Evolutionary conservation across 2,797 vertebrate species (phyloP), one percentile per base, ranked within the genome.

Genomic region (Halcyon chelicuti): DNA sequence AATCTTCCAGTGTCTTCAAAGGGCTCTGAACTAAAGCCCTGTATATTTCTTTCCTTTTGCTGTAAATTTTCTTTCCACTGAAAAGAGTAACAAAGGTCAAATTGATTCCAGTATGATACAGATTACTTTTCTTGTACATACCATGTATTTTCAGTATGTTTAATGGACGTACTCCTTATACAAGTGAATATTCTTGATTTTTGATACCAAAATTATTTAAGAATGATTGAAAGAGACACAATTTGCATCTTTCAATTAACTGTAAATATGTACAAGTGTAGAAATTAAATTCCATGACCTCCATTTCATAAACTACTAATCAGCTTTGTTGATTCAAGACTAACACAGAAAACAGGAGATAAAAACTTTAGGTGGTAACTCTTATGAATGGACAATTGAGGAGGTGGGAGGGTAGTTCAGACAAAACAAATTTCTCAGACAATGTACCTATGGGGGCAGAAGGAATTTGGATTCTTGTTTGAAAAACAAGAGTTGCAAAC

Each of bases 401-500:
- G 35, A 49, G 5, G 2, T 5, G 10, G 6, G 4, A 57, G 44
- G 8, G 31, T 81, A 55, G 17, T 55, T 93, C 25, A 86, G 79
- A 62, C 37, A 78, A 77, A 93, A 63, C 3, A 60, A 61, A 22
- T n/a, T 71, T 89, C 23, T 62, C 21, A 10, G 62, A 40, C 83
- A 78, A 46, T 78, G n/a, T 33, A 74, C 39, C 39, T 78, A 7
- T 44, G 23, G 6, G 19, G 8, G 23, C 23, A 73, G 54, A 80
- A 91, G 39, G 22, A 68, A 90, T 72, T 94, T 65, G 81, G 29
- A n/a, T 23, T 88, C 58, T 47, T 87, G 55, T 67, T 95, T 86
- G 65, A 91, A 96, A 95, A 96, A 68, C 16, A 61, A 46, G 72
- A 80, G 51, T 83, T 86, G 57, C 58, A 92, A 90, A 70, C 25